phyloP scores from a whole-genome alignment of 2,888 invertebrate genomes.

The Yponomeuta evonymella region DNA sequence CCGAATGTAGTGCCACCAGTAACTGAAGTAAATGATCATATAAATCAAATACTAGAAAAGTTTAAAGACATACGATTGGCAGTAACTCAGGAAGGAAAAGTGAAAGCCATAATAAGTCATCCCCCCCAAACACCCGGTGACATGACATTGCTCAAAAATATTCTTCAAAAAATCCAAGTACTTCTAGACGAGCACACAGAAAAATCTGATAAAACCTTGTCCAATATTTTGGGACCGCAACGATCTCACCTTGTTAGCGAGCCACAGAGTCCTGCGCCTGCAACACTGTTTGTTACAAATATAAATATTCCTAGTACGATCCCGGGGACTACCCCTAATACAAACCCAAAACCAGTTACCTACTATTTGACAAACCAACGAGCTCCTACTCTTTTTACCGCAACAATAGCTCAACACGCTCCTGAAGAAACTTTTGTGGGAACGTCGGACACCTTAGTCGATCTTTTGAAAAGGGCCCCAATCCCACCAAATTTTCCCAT shows the following conservation, averaged over 20 bases:
- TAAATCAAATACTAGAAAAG: slow-evolving; percentile 1
- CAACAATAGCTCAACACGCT: no score
- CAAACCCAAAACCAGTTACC: no score
- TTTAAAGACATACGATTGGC: slow-evolving; percentile 5
- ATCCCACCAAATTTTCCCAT: background rate
- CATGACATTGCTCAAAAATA: background rate
- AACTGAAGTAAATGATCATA: background rate
- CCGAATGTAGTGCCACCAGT: background rate
- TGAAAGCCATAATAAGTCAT: background rate
- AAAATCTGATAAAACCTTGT: background rate
- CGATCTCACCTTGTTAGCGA: background rate
- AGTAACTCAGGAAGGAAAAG: background rate
- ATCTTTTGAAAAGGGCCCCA: background rate
- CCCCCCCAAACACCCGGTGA: background rate
- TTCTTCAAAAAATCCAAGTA: background rate
- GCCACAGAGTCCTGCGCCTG: no score
- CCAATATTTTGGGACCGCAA: background rate
- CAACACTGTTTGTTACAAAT: no score
- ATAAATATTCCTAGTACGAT: no score
- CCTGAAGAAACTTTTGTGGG: no score
- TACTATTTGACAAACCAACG: no score
- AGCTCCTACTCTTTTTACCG: no score
- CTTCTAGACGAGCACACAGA: background rate
- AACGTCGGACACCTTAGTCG: background rate
- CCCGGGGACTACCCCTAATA: no score